Percentiles rank a stretch among this genome's conserved stretches.
These are phyloP conservation scores for Zele albiditarsus DNA, from an alignment of 2,888 invertebrate species.

Conservation along the genomic window DNA sequence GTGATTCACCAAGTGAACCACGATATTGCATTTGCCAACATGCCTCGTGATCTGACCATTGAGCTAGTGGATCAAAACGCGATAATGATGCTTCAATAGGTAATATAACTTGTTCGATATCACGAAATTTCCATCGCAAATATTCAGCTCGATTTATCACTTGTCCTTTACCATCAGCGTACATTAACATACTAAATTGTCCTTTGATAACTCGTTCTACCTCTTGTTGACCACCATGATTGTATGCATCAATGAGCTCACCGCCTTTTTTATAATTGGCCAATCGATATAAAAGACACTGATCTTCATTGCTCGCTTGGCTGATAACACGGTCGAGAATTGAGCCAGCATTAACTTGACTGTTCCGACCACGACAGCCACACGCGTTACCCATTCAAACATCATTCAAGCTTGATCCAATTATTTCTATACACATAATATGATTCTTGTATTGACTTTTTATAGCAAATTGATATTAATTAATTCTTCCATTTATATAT, in stretches of 20 bases:
- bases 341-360: conserved; percentile 78
- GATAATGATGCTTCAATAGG: conserved; percentile 91
- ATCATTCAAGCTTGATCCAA: conserved; percentile 50
- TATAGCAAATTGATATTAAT: no score
- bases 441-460: neutral
- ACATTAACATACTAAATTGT: conserved; percentile 91
- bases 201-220: conserved; percentile 90
- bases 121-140: conserved; percentile 91
- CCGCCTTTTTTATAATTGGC: conserved; percentile 95
- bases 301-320: conserved; percentile 88
- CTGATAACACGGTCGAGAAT: conserved; percentile 93
- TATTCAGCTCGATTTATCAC: conserved; percentile 91
- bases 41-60: conserved; percentile 92
- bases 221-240: conserved; percentile 86
- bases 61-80: conserved; percentile 88
- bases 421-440: conserved; percentile 7
- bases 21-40: conserved; percentile 99
- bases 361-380: conserved; percentile 68
- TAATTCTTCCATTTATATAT: neutral
- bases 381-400: conserved; percentile 71
- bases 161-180: conserved; percentile 88
- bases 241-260: conserved; percentile 90
- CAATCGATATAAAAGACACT: conserved; percentile 88
- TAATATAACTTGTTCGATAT: conserved; percentile 85
- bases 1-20: conserved; percentile 94